Base-by-base conservation (phyloP, 2,888 invertebrate species). In the Polyommatus icarus region DNA sequence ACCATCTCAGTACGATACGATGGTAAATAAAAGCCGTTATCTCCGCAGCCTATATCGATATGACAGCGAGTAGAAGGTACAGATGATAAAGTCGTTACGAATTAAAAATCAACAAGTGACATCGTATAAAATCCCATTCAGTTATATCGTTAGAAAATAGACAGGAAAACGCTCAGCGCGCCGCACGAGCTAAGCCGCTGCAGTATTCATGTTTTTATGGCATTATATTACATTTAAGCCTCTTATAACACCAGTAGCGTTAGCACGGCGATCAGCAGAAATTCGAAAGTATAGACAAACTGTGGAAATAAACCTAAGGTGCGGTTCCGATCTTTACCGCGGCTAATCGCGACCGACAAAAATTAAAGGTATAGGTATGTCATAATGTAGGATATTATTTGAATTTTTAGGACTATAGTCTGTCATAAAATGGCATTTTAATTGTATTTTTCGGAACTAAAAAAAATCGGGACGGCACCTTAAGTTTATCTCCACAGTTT, bases 201-300 rank as follows among this genome's bases (percentile, higher is more conserved):
- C 86, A 87, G 87, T 87, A 88, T 87, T 86, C 86, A 85, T 72
- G n/a, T 57, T 72, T 77, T 83, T 88, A 89, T 89, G 88, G 89
- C 88, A 85, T 88, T 84, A 84, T 84, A 85, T 84, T 85, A 81
- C 83, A 83, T 85, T 29, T 6, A 67, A 29, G 67, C 29, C 5
- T 7, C 29, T 5, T 5, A 67, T 18, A 15, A 15, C 67, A 67
- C 67, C 29, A 15, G 67, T n/a, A n/a, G n/a, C n/a, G n/a, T n/a
- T n/a, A n/a, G n/a, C n/a, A n/a, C n/a, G n/a, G n/a, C n/a, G n/a
- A n/a, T n/a, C n/a, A n/a, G n/a, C n/a, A n/a, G n/a, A n/a, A n/a
- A n/a, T n/a, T n/a, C n/a, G n/a, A n/a, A n/a, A n/a, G n/a, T n/a
- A n/a, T n/a, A n/a, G n/a, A n/a, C n/a, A n/a, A n/a, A n/a, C n/a